A percentile compares a stretch with the other conserved stretches of the same genome.
Evolutionary conservation across 2,888 invertebrate genomes (phyloP).

Genomic region (Galerucella pusilla): DNA sequence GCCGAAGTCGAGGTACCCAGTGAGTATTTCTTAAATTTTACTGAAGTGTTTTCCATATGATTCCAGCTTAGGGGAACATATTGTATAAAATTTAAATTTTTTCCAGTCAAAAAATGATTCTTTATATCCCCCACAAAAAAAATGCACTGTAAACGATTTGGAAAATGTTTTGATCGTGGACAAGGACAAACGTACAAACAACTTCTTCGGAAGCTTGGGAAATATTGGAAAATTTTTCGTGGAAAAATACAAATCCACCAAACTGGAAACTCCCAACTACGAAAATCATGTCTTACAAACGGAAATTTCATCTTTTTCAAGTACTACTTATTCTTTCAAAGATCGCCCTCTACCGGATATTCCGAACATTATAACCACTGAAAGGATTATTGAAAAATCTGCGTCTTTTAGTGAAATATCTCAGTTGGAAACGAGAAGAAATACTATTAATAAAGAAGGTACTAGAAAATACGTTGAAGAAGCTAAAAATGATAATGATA

Average conservation of each 20-base stretch:
- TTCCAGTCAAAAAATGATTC: background rate
- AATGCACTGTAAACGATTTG: conserved; percentile 24
- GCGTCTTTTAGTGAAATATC: background rate
- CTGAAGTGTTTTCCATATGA: too few relatives aligned
- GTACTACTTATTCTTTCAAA: conserved; percentile 2
- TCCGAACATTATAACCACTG: background rate
- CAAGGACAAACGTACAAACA: conserved; percentile 4
- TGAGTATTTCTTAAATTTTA: conserved; percentile 5
- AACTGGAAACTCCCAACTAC: conserved; percentile 5
- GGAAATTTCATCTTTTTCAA: background rate
- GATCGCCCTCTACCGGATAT: conserved; percentile 29
- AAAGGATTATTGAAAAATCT: background rate
- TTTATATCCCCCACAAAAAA: background rate
- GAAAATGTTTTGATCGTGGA: conserved; percentile 14
- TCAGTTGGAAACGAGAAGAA: background rate
- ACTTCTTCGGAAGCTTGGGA: conserved; percentile 23
- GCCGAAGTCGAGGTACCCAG: background rate
- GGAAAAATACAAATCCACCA: background rate
- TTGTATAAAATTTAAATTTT: background rate
- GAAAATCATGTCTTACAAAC: conserved; percentile 25
- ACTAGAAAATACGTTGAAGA: background rate
- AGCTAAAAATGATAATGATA: too few relatives aligned
- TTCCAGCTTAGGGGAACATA: too few relatives aligned
- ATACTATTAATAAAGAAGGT: background rate
- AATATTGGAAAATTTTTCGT: conserved; percentile 22